These are phyloP conservation scores for Rotaria macrura DNA, from an alignment of 2,888 invertebrate genomes.

Conservation along the genomic window DNA sequence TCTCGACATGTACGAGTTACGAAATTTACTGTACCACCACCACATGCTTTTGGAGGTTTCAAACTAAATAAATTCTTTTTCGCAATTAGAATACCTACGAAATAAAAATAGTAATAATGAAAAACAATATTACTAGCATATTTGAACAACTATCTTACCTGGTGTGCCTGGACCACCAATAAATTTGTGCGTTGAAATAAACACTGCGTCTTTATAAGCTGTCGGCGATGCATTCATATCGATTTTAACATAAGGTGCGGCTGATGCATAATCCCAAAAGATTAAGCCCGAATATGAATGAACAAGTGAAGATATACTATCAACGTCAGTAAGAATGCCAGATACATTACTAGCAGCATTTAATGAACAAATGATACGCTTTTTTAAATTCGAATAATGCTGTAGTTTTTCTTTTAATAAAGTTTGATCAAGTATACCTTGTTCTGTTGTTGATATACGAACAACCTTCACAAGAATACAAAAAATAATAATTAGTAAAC, in stretches of 20 bases:
- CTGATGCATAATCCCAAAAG: conserved; percentile 79
- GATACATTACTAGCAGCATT: conserved; percentile 77
- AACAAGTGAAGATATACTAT: conserved; percentile 66
- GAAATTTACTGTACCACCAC: conserved; percentile 57
- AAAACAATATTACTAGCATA: background rate
- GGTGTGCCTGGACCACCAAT: conserved; percentile 79
- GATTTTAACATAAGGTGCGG: conserved; percentile 65
- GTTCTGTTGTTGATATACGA: background rate
- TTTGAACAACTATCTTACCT: conserved; percentile 51
- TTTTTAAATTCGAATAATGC: conserved; percentile 14
- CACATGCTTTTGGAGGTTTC: conserved; percentile 51
- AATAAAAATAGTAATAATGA: conserved; percentile 34
- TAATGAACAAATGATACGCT: conserved; percentile 59
- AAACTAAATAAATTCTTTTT: conserved; percentile 56
- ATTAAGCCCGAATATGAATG: conserved; percentile 72
- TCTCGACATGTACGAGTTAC: conserved; percentile 39
- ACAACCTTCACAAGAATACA: background rate
- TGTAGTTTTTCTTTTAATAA: conserved; percentile 23
- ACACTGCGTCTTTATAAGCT: conserved; percentile 74
- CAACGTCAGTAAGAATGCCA: conserved; percentile 72
- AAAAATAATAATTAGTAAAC: too few species aligned
- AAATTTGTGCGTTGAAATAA: conserved; percentile 79
- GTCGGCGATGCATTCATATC: conserved; percentile 70
- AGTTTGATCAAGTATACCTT: conserved; percentile 21
- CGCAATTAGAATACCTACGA: conserved; percentile 57